A percentile compares a stretch with the other conserved stretches of the same genome.
These are phyloP conservation scores for Acrossocheilus wenchowensis DNA, from an alignment of 2,797 vertebrate species.

Conservation along the genomic window DNA sequence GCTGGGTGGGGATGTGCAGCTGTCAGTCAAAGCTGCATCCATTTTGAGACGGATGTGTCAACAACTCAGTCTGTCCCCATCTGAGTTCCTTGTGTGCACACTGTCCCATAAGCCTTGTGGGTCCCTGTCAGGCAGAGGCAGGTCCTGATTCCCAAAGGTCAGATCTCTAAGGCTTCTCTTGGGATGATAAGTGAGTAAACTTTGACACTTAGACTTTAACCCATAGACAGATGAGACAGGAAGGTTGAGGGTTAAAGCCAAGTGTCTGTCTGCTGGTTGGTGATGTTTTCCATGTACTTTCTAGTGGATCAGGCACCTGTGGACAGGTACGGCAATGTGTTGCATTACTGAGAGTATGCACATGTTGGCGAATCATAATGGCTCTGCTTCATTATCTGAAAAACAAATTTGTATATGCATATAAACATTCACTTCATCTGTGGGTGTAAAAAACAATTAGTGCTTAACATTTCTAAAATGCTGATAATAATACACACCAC, in stretches of 20 bases:
- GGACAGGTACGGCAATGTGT: conserved; percentile 76
- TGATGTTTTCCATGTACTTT: conserved; percentile 77
- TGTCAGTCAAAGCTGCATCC: conserved; percentile 50
- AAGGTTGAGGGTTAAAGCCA: conserved; percentile 75
- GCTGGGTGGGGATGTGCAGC: conserved; percentile 74
- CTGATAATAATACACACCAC: not conserved
- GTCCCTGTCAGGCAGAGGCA: conserved; percentile 49
- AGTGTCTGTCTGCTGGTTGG: conserved; percentile 70
- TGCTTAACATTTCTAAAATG: not conserved
- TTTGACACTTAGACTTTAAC: conserved; percentile 79
- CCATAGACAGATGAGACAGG: conserved; percentile 75
- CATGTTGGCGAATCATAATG: conserved; percentile 87
- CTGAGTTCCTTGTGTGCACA: conserved; percentile 49
- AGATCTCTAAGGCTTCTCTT: conserved; percentile 88
- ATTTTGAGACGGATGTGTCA: conserved; percentile 43
- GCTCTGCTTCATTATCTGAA: conserved; percentile 76
- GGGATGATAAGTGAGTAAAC: conserved; percentile 83
- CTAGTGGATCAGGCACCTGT: conserved; percentile 77
- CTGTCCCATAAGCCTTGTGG: conserved; percentile 58
- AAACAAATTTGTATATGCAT: not conserved
- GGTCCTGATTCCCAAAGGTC: conserved; percentile 84
- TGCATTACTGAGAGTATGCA: conserved; percentile 80
- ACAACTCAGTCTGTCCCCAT: conserved; percentile 9
- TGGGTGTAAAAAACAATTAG: not conserved
- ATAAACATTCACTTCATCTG: not conserved